A percentile compares a stretch with the other conserved stretches of the same genome.
Conservation (phyloP, 2,888 invertebrate genomes). For the Dione vanillae region DNA sequence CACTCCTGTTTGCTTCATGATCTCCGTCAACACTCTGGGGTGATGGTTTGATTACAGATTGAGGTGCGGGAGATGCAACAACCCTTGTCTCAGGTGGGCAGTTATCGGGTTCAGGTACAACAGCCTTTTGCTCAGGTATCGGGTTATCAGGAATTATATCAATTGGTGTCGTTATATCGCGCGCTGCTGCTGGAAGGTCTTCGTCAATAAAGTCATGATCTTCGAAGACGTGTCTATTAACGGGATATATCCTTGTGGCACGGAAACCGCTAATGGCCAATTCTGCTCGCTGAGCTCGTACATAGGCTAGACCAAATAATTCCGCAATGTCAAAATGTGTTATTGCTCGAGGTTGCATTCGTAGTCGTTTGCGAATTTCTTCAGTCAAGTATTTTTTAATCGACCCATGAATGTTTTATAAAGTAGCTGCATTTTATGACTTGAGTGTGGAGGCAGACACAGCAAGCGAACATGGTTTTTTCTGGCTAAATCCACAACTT, state of each 20-base stretch:
- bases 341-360: conserved; percentile 35
- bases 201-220: conserved; percentile 41
- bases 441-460: conserved; percentile 44
- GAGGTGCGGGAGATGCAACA: too few relatives aligned
- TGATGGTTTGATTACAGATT: too few relatives aligned
- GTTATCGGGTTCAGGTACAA: too few relatives aligned
- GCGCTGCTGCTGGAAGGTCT: conserved; percentile 37
- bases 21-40: too few relatives aligned
- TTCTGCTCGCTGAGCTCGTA: conserved; percentile 39
- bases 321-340: conserved; percentile 44
- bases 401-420: conserved; percentile 43
- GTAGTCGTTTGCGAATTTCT: conserved; percentile 37
- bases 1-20: too few relatives aligned
- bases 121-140: too few relatives aligned
- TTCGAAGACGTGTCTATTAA: conserved; percentile 37
- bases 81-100: too few relatives aligned
- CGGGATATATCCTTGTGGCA: conserved; percentile 37
- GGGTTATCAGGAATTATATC: too few relatives aligned
- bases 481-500: conserved; percentile 31
- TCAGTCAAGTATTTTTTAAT: conserved; percentile 44
- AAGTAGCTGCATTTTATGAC: conserved; percentile 46
- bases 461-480: conserved; percentile 44
- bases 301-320: conserved; percentile 39
- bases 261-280: conserved; percentile 41
- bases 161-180: conserved; percentile 16